Evolutionary conservation across 1,140 invertebrate genomes (phyloP), one percentile per base, ranked within the genome.

Genomic region (Zaprionus davidi): DNA sequence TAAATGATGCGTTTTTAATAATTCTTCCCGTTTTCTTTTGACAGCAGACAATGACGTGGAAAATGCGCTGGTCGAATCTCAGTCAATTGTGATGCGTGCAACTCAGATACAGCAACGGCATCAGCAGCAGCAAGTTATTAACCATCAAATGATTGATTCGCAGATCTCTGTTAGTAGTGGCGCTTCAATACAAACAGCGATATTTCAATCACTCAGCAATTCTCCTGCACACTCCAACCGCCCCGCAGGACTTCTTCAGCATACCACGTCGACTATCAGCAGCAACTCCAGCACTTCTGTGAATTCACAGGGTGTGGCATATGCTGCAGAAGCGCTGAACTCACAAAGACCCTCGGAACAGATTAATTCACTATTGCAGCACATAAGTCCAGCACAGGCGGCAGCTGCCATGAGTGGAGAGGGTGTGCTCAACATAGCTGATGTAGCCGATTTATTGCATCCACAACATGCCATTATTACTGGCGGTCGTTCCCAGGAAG

Each of bases 381-480:
- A 87, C 22, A 88, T 86, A 15, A 83, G 71, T 78, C 87, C 76
- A n/a, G 73, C 75, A 5, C 60, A 73, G 53, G 71, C 69, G 17
- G 75, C 63, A 5, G 75, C 73, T 2, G 76, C 70, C 22, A 91
- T 90, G 83, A 88, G 77, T 53, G 81, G 79, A 51, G 91, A 92
- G 31, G 94, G 94, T 72, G 93, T 92, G 12, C 76, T 97, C 62
- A 95, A 95, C 79, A 95, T 97, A 62, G 94, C 94, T 71, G 96
- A 97, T 92, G 97, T 98, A 79, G 96, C 96, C 15, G 96, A 98
- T 91, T 94, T 98, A 77, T 93, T 98, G 53, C 96, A 97, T 81
- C 95, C 96, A 53, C 96, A 97, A 93, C 98, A 97, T 93, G 97
- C 96, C 56, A 96, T 98, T 85, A 96, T 98, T 73, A 97, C 97